Evolutionary conservation across 1,140 invertebrate genomes (phyloP), one percentile per base, ranked within the genome.

Genomic region (Venturia canescens): DNA sequence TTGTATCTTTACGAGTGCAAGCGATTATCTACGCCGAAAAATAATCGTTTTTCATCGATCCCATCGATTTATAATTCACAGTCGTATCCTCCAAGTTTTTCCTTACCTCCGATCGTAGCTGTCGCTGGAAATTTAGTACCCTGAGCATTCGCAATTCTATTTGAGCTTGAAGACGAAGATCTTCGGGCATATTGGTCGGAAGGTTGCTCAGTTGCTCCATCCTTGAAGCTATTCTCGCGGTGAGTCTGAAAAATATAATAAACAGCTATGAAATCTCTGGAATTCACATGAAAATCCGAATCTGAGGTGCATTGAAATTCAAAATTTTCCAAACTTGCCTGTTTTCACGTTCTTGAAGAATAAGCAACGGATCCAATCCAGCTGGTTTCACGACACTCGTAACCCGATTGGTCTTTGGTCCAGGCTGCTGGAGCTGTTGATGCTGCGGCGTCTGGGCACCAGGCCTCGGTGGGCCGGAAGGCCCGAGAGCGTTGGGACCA

Each of bases 301-400:
- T n/a, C 7, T 23, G n/a, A 34, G 34, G 9, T 34, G 9, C 9
- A 4, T 34, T 34, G 34, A 44, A 44, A 44, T 44, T 44, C 7
- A 11, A 44, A 44, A 44, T 44, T 53, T 53, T 53, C 6, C 16
- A 53, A 18, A 53, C 63, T 78, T 87, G 94, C 94, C 95, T 94
- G 90, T 99, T 98, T 93, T 99, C 98, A 84, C 98, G 93, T 93
- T 99, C 98, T 89, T 98, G 97, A 11, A 99, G 92, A 83, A 99
- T 94, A 60, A 97, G 93, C n/a, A 99, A 92, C 0, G 98, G 98
- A 94, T 99, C 98, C 66, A 99, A 94, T 18, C 98, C 98, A 38
- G 93, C 92, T 21, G 98, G 98, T 90, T 98, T 98, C 0, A 96
- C 94, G 29, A 99, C 93, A 15, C 97, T 96, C 1, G 98, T 98